Conservation (phyloP, 2,888 invertebrate species). For the Dolichopus griseipennis region DNA sequence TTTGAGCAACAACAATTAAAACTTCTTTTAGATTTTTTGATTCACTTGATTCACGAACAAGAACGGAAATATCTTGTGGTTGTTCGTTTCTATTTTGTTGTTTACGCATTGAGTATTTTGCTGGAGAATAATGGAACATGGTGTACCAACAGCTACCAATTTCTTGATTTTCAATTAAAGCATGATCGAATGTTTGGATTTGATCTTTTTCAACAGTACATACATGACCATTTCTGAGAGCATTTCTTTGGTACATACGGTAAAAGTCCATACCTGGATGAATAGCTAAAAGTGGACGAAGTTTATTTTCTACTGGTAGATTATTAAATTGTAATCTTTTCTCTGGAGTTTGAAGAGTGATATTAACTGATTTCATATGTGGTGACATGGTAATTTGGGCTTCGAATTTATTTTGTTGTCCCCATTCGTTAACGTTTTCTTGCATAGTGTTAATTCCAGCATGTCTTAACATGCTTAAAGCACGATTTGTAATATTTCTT, state of each 20-base stretch:
- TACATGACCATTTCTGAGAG: slow-evolving; percentile 26
- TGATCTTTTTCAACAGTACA: slow-evolving; percentile 53
- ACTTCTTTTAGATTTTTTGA: slow-evolving; percentile 36
- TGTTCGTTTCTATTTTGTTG: not conserved
- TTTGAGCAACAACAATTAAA: slow-evolving; percentile 40
- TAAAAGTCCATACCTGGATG: slow-evolving; percentile 40
- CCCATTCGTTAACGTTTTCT: slow-evolving; percentile 44
- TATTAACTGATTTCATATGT: slow-evolving; percentile 44
- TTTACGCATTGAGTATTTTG: slow-evolving; percentile 22
- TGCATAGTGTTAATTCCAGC: slow-evolving; percentile 46
- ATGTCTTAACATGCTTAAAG: slow-evolving; percentile 44
- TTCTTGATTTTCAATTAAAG: slow-evolving; percentile 48
- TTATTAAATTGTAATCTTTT: slow-evolving; percentile 42
- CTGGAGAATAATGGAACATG: slow-evolving; percentile 46
- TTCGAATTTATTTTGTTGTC: slow-evolving; percentile 45
- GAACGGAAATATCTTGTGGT: slow-evolving; percentile 31
- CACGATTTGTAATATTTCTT: slow-evolving; percentile 44
- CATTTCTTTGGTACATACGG: slow-evolving; percentile 36
- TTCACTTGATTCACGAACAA: slow-evolving; percentile 37
- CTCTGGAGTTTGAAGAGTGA: slow-evolving; percentile 44
- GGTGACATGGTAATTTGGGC: slow-evolving; percentile 44
- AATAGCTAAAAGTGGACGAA: slow-evolving; percentile 42
- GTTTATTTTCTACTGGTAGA: slow-evolving; percentile 41
- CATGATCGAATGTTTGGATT: slow-evolving; percentile 58
- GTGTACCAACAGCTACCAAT: slow-evolving; percentile 54